Evolutionary conservation across 2,113 vertebrate genomes (phyloP).

Genomic region (Micronisus gabar): DNA sequence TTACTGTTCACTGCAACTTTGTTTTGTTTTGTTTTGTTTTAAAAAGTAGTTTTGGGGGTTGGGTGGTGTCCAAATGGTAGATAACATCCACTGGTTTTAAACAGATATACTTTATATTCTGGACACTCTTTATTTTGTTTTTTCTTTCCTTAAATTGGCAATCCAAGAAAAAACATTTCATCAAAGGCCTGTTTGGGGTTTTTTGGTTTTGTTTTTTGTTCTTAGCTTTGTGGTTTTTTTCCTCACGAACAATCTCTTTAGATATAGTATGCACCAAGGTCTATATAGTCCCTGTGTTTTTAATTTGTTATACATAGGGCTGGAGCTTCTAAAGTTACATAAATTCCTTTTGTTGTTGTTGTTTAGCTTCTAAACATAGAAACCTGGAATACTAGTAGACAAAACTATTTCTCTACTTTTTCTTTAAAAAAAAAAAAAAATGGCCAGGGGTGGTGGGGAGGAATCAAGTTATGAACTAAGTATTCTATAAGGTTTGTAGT

Average conservation of each 20-base stretch:
- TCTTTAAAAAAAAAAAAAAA: no score
- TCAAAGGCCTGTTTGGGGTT: neutral
- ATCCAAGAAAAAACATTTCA: neutral
- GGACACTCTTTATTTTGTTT: neutral
- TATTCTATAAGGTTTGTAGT: neutral
- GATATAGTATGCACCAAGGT: neutral
- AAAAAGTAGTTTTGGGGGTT: rapidly evolving
- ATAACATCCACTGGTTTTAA: neutral
- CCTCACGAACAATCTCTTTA: neutral
- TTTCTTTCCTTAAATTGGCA: neutral
- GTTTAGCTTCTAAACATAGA: neutral
- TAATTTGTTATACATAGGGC: neutral
- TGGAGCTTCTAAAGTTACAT: neutral
- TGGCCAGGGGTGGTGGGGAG: no score
- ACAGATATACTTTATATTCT: neutral
- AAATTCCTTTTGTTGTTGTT: neutral
- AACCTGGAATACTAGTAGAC: neutral
- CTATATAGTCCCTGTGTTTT: neutral
- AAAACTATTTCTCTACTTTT: neutral
- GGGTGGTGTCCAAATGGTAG: neutral
- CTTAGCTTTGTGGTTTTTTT: neutral
- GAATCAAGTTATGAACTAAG: neutral
- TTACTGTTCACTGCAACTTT: neutral
- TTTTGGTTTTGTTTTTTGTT: neutral
- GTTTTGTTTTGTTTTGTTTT: neutral